These are phyloP conservation scores for Incurvaria masculella DNA, from an alignment of 2,888 invertebrate species.

Conservation along the genomic window DNA sequence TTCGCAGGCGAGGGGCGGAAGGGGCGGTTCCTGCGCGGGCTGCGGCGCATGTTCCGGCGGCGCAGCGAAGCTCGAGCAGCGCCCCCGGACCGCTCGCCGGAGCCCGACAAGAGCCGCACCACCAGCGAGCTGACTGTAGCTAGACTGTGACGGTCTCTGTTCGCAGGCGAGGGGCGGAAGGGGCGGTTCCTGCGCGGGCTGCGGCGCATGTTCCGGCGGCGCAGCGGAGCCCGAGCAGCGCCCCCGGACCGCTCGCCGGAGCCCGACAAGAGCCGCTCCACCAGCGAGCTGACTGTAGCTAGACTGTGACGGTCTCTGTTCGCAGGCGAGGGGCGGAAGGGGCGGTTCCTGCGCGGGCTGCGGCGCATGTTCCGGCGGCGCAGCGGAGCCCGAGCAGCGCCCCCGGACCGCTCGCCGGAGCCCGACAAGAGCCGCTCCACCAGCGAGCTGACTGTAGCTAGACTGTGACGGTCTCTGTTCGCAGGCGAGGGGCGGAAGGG, in stretches of 20 bases:
- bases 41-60: slow-evolving; percentile 69
- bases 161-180: slow-evolving; percentile 29
- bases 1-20: slow-evolving; percentile 28
- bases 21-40: slow-evolving; percentile 65
- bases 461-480: too few relatives aligned
- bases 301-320: too few relatives aligned
- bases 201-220: slow-evolving; percentile 67
- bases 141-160: too few relatives aligned
- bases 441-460: slow-evolving; percentile 64
- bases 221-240: slow-evolving; percentile 35
- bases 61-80: slow-evolving; percentile 37
- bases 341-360: slow-evolving; percentile 66
- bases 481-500: slow-evolving; percentile 37
- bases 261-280: slow-evolving; percentile 62
- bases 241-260: slow-evolving; percentile 46
- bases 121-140: slow-evolving; percentile 68
- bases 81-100: slow-evolving; percentile 42
- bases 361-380: slow-evolving; percentile 68
- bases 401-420: slow-evolving; percentile 47
- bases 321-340: slow-evolving; percentile 32
- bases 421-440: slow-evolving; percentile 64
- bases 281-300: slow-evolving; percentile 66
- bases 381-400: slow-evolving; percentile 33
- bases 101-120: slow-evolving; percentile 60
- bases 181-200: slow-evolving; percentile 67